Conservation (phyloP, 2,797 vertebrate species). For the Pogonophryne albipinna region DNA sequence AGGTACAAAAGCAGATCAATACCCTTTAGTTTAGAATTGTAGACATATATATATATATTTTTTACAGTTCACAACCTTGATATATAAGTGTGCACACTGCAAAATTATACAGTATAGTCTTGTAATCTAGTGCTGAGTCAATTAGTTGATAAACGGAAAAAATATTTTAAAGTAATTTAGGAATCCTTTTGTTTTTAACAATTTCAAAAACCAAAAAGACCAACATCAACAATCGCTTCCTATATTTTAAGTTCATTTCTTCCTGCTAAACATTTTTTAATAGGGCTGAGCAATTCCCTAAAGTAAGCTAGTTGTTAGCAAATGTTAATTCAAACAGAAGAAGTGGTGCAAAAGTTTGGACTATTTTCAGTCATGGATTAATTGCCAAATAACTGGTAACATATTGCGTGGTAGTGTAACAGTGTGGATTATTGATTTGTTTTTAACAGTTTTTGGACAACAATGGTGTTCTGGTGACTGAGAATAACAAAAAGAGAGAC, state of each 20-base stretch:
- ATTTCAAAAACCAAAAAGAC: neutral
- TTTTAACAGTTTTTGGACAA: constrained; percentile 2
- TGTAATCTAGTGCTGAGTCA: neutral
- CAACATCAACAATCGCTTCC: neutral
- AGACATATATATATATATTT: neutral
- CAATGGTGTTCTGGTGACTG: neutral
- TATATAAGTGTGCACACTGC: neutral
- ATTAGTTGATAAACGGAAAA: neutral
- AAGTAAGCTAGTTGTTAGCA: neutral
- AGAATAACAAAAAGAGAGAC: neutral
- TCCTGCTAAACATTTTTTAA: neutral
- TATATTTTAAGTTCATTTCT: neutral
- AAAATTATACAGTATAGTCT: neutral
- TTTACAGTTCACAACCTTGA: neutral
- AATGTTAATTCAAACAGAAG: neutral
- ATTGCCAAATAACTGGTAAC: neutral
- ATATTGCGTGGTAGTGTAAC: neutral
- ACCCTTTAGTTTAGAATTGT: neutral
- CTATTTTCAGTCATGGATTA: constrained; percentile 3
- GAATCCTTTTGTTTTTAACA: neutral
- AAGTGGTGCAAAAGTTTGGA: neutral
- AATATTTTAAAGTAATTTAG: neutral
- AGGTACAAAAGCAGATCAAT: neutral
- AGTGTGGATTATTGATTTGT: neutral
- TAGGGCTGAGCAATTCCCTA: neutral